These are phyloP conservation scores for Bombus picipes DNA, from an alignment of 1,140 invertebrate species.

Conservation along the genomic window DNA sequence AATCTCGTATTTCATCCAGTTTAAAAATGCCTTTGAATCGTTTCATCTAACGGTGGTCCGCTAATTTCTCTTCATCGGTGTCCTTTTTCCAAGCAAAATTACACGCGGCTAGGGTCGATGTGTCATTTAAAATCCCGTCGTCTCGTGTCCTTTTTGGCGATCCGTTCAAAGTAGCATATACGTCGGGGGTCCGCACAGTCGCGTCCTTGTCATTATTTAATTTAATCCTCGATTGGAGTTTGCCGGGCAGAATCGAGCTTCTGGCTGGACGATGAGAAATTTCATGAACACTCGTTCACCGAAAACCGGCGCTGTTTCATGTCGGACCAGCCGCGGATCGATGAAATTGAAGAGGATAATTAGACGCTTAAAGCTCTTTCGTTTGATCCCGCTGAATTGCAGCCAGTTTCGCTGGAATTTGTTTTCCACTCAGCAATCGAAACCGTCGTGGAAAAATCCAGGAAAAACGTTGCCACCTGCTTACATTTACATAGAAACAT, in stretches of 20 bases:
- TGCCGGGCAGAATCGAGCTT: background rate
- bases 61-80: background rate
- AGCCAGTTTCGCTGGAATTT: background rate
- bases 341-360: constrained; percentile 48
- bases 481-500: no score
- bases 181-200: background rate
- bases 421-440: background rate
- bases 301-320: background rate
- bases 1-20: background rate
- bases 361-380: constrained; percentile 26
- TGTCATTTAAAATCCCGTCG: background rate
- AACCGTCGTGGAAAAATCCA: background rate
- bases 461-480: background rate
- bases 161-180: background rate
- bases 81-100: background rate
- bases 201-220: constrained; percentile 39
- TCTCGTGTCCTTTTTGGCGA: background rate
- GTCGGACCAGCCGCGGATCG: background rate
- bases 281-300: constrained; percentile 1
- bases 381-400: background rate
- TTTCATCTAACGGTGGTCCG: background rate
- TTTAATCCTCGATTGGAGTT: constrained; percentile 30
- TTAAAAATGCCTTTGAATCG: constrained; percentile 5
- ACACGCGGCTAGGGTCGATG: no score
- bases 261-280: constrained; percentile 19